phyloP scores from a whole-genome alignment of 2,113 vertebrate genomes.

The Emydura subglobosa region DNA sequence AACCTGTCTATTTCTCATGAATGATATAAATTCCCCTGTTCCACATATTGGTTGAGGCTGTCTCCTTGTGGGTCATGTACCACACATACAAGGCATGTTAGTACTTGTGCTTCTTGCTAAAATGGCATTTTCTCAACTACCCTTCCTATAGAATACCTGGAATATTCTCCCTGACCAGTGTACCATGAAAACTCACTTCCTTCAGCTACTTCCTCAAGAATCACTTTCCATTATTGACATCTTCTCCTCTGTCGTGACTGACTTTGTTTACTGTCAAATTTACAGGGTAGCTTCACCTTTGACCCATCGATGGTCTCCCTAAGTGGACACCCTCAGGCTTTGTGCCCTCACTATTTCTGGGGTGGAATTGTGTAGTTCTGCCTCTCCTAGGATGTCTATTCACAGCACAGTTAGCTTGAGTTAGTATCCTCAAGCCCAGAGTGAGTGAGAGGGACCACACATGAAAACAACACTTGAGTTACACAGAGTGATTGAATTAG shows the following conservation, averaged over 20 bases:
- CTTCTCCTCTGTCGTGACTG: neutral
- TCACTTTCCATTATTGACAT: neutral
- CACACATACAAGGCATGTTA: neutral
- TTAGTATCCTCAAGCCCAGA: neutral
- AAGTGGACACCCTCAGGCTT: neutral
- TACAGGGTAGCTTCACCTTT: neutral
- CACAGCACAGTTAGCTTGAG: neutral
- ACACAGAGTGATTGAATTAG: neutral
- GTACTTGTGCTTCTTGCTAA: neutral
- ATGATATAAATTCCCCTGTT: constrained; percentile 2
- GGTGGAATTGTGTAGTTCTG: neutral
- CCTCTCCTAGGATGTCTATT: neutral
- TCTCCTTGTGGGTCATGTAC: neutral
- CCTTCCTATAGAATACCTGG: neutral
- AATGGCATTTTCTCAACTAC: neutral
- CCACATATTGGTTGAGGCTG: neutral
- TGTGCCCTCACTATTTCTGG: neutral
- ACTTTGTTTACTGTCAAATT: neutral
- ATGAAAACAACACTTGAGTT: neutral
- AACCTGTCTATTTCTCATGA: constrained; percentile 10
- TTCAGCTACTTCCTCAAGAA: neutral
- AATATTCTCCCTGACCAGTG: neutral
- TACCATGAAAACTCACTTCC: neutral
- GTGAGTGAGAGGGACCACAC: neutral
- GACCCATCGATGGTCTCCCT: neutral